Evolutionary conservation across 2,113 vertebrate species (phyloP), one percentile per base, ranked within the genome.

Genomic region (Eonycteris spelaea): DNA sequence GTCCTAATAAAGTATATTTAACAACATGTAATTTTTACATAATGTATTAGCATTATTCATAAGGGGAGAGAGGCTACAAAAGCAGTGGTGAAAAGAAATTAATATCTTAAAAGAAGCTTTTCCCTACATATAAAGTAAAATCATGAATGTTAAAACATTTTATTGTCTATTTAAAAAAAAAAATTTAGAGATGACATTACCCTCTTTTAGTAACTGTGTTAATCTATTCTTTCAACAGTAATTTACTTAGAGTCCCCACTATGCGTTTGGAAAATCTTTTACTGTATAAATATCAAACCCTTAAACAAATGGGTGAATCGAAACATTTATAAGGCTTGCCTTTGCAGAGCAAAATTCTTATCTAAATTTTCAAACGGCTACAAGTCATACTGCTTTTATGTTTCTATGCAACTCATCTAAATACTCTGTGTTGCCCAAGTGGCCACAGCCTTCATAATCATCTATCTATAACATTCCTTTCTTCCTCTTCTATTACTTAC

Each of bases 51-150:
- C 84, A 84, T 96, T 95, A 97, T 95, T 96, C 90, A 91, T 95
- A 89, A 92, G n/a, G 35, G 55, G 4, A 92, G 90, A 95, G 92
- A 95, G 51, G 71, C 88, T 94, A 94, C 75, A 96, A 95, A 97
- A 94, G 61, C 88, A 75, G n/a, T 30, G 85, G 91, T 87, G 71
- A 89, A 90, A 95, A 55, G 48, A 95, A 90, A 96, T 94, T 89
- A 97, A 91, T 95, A 95, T 95, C 95, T 97, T 97, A 95, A 90
- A 94, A 92, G 63, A 95, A 88, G 55, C 59, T 87, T 96, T 95
- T n/a, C 77, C 65, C 67, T 82, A 92, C 84, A 68, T 79, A 83
- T 61, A 96, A 96, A 87, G 33, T 80, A 73, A 96, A 95, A 96
- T 82, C 26, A 90, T 73, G 73, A 92, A 82, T 91, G 78, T 51